Evolutionary conservation across 2,797 vertebrate species (phyloP).

Genomic region (Pygocentrus nattereri): DNA sequence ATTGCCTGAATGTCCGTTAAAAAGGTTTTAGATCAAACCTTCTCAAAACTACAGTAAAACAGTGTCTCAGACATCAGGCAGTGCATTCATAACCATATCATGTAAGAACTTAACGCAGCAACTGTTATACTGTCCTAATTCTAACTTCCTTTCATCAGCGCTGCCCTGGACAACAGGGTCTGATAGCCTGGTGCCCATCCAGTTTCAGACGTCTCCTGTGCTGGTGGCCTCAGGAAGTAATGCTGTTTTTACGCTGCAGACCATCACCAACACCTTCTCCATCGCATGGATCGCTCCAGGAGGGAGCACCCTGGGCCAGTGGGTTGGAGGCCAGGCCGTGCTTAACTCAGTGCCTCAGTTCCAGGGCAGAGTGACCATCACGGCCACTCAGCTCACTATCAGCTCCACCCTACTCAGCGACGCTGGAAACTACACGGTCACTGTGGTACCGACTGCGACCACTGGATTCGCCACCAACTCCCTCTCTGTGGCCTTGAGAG

Average conservation of each 20-base stretch:
- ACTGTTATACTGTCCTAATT: not conserved
- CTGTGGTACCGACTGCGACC: constrained; percentile 63
- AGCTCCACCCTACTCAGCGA: constrained; percentile 66
- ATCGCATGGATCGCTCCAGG: constrained; percentile 69
- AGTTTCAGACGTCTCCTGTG: constrained; percentile 72
- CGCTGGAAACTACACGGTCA: constrained; percentile 73
- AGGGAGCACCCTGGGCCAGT: constrained; percentile 66
- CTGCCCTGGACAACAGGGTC: constrained; percentile 42
- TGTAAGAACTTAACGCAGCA: too few species aligned
- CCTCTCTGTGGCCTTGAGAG: constrained; percentile 67
- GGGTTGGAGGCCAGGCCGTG: not conserved
- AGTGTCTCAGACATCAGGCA: too few species aligned
- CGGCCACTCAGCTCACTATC: constrained; percentile 72
- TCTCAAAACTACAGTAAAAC: too few species aligned
- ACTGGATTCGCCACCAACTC: constrained; percentile 66
- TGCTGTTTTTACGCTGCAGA: constrained; percentile 70
- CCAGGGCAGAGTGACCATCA: constrained; percentile 70
- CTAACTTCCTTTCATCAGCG: constrained; percentile 1
- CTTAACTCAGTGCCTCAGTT: constrained; percentile 66
- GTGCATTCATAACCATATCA: too few species aligned
- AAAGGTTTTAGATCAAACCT: too few species aligned
- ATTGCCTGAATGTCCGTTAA: too few species aligned
- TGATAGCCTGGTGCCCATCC: constrained; percentile 70
- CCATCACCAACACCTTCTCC: constrained; percentile 58
- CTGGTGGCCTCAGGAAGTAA: constrained; percentile 64